A percentile compares a stretch with the other conserved stretches of the same genome.
Evolutionary conservation across 2,888 invertebrate genomes (phyloP).

Genomic region (Dascillus cervinus): DNA sequence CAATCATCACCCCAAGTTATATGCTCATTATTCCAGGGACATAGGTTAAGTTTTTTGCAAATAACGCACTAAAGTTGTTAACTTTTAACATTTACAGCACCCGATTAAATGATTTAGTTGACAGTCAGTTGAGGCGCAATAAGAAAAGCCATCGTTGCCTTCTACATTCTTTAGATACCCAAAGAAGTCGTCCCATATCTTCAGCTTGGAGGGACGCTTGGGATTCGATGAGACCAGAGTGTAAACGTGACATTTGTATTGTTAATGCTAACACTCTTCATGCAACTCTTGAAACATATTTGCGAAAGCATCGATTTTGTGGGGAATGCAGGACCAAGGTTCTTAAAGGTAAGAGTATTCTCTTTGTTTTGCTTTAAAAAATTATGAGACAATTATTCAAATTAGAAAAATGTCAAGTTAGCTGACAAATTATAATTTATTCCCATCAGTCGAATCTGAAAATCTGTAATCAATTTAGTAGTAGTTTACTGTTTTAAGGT

Average conservation of each 20-base stretch:
- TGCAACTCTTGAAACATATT: slow-evolving; percentile 80
- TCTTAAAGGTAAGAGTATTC: slow-evolving; percentile 42
- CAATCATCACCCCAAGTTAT: slow-evolving; percentile 74
- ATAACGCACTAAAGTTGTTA: no score
- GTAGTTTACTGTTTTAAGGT: no score
- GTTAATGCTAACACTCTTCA: slow-evolving; percentile 79
- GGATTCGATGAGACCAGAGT: slow-evolving; percentile 75
- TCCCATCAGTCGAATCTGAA: no score
- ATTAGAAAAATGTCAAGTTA: no score
- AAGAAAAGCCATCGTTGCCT: slow-evolving; percentile 86
- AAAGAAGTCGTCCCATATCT: slow-evolving; percentile 63
- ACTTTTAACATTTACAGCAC: slow-evolving; percentile 45
- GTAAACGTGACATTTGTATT: slow-evolving; percentile 77
- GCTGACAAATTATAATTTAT: no score
- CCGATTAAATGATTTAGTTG: slow-evolving; percentile 68
- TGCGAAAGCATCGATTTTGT: slow-evolving; percentile 90
- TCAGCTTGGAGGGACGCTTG: slow-evolving; percentile 76
- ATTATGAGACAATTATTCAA: no score
- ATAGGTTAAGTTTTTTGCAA: slow-evolving; percentile 67
- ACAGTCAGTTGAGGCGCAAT: slow-evolving; percentile 72
- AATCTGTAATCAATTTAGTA: no score
- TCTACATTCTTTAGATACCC: slow-evolving; percentile 84
- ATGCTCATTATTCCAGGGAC: slow-evolving; percentile 78
- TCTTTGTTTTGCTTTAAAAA: no score
- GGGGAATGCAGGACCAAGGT: slow-evolving; percentile 91